Percentiles rank a stretch among this genome's conserved stretches.
phyloP scores from a whole-genome alignment of 2,888 invertebrate genomes.

The Mythimna pallens region DNA sequence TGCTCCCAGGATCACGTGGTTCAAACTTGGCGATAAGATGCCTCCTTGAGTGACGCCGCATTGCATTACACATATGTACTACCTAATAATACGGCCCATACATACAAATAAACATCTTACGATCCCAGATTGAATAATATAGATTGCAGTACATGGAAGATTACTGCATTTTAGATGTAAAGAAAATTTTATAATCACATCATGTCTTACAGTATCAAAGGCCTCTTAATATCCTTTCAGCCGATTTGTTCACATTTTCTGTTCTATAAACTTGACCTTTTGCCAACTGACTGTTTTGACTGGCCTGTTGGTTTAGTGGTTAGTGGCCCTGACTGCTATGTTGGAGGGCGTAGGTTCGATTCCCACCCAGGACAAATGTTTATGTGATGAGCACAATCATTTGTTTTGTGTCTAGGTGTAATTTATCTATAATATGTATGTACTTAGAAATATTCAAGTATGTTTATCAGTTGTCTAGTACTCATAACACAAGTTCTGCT shows the following conservation, averaged over 20 bases:
- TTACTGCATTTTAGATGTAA: background rate
- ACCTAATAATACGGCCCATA: background rate
- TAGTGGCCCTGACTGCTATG: no score
- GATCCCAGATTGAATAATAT: background rate
- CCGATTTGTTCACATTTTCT: background rate
- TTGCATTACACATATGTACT: background rate
- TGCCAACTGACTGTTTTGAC: no score
- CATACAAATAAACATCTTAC: background rate
- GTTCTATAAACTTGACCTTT: background rate
- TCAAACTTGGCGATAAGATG: constrained; percentile 30
- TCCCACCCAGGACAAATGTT: no score
- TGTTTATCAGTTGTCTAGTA: no score
- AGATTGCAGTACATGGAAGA: background rate
- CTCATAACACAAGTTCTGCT: no score
- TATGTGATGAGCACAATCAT: no score
- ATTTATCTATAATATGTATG: no score
- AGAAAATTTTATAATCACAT: background rate
- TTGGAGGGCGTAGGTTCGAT: no score
- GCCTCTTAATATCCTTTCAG: background rate
- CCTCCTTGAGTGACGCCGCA: constrained; percentile 21
- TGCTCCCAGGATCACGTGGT: constrained; percentile 4
- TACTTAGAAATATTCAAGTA: no score
- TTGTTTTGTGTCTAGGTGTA: no score
- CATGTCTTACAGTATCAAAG: constrained; percentile 21
- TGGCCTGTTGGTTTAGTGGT: no score